Evolutionary conservation across 2,888 invertebrate species (phyloP), one percentile per base, ranked within the genome.

Genomic region (Dromius quadrimaculatus): DNA sequence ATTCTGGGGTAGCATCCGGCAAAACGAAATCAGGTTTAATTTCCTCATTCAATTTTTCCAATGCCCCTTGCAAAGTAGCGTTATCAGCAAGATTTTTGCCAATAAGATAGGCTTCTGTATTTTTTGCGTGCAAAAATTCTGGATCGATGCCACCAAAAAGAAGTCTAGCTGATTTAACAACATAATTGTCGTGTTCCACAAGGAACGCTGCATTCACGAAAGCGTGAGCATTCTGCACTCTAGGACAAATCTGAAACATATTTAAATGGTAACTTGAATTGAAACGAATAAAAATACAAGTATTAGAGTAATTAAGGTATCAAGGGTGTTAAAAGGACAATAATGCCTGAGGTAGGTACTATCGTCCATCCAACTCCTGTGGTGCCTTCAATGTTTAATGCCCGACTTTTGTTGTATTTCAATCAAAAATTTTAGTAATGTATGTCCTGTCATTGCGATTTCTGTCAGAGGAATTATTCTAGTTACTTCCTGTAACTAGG

Each of bases 171-270:
- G 82, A 82, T 17, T 79, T 72, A 0, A 87, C 78, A 22, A 83
- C 78, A 36, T 81, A 81, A 47, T 85, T 75, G 72, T 82, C 77
- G 47, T 92, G 78, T 77, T 87, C 85, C 71, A 90, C 86, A 0
- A 89, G 80, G 78, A 92, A 92, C 2, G 87, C 92, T 11, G 90
- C 90, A 75, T 92, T 92, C 0, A 93, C 89, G 76, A 89, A 87
- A 0, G 92, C 92, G 75, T 91, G 91, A 0, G 91, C 88, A 76
- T 91, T 92, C 82, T 91, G 90, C 1, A 89, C 85, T 69, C 91
- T 83, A 1, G 90, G 87, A 2, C 17, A 1, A 17, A 47, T 17
- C 47, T 19, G 9, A 13, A 47, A 20, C 17, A 19, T 8, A 28
- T n/a, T n/a, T n/a, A n/a, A n/a, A n/a, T n/a, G n/a, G n/a, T n/a